These are phyloP conservation scores for Pinna nobilis DNA, from an alignment of 1,140 invertebrate genomes.

Conservation along the genomic window DNA sequence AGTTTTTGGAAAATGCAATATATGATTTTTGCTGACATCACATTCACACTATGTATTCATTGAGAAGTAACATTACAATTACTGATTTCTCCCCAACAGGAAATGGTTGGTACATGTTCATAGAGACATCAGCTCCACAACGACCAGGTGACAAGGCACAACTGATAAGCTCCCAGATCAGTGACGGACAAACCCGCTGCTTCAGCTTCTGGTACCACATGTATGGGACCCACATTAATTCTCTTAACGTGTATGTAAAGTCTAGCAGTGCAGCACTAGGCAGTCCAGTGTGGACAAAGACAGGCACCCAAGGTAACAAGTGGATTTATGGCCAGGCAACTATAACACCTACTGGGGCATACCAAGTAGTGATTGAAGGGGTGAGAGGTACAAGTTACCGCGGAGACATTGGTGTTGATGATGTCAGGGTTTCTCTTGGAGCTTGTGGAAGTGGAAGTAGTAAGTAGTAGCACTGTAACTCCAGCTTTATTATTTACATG, in stretches of 20 bases:
- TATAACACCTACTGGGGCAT: slow-evolving; percentile 41
- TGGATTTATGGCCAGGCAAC: slow-evolving; percentile 59
- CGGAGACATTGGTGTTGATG: slow-evolving; percentile 62
- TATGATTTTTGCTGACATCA: too few relatives aligned
- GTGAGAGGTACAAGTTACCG: slow-evolving; percentile 54
- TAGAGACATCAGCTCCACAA: slow-evolving; percentile 57
- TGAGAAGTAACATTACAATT: too few relatives aligned
- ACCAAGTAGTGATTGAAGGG: slow-evolving; percentile 62
- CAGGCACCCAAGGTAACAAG: slow-evolving; percentile 60
- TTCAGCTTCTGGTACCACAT: slow-evolving; percentile 73
- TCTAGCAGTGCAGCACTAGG: slow-evolving; percentile 23
- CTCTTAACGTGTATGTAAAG: slow-evolving; percentile 50
- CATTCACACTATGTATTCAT: too few relatives aligned
- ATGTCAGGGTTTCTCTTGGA: slow-evolving; percentile 43
- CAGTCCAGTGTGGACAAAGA: slow-evolving; percentile 52
- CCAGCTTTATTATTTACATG: not conserved
- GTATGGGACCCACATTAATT: slow-evolving; percentile 66
- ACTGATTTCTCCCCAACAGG: slow-evolving; percentile 22
- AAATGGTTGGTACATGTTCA: slow-evolving; percentile 65
- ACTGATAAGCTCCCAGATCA: slow-evolving; percentile 77
- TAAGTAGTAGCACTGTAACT: not conserved
- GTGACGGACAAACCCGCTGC: slow-evolving; percentile 50
- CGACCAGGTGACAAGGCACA: slow-evolving; percentile 80
- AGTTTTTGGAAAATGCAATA: too few relatives aligned
- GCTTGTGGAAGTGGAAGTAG: slow-evolving; percentile 34